Conservation (phyloP, 2,113 vertebrate genomes). For the Pristiophorus japonicus region DNA sequence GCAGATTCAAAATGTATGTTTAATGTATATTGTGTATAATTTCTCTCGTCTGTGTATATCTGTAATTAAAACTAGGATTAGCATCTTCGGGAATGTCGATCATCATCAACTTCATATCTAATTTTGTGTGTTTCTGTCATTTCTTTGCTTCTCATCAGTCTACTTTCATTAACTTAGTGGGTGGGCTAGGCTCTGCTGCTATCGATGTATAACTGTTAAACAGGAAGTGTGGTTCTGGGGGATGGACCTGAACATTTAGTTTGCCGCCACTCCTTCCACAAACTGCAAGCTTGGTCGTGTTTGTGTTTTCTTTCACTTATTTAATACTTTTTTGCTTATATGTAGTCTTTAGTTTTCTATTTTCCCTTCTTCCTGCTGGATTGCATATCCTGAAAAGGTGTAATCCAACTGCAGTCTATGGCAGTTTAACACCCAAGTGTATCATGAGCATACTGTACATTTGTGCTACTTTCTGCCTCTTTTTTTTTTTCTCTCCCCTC, state of each 20-base stretch:
- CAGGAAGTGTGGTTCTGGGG: background rate
- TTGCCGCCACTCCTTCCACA: background rate
- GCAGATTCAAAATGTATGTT: background rate
- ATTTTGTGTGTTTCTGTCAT: background rate
- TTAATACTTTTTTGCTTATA: background rate
- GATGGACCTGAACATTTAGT: background rate
- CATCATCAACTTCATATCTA: background rate
- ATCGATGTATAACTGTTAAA: background rate
- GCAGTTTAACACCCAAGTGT: background rate
- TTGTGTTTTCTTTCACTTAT: background rate
- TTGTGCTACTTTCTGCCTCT: background rate
- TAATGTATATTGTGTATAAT: background rate
- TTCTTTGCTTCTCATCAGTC: background rate
- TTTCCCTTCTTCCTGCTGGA: background rate
- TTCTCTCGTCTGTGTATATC: background rate
- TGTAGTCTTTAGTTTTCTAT: background rate
- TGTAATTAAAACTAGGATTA: background rate
- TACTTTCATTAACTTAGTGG: background rate
- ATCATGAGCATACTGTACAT: background rate
- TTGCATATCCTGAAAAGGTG: background rate
- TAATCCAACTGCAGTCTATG: background rate
- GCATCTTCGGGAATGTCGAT: background rate
- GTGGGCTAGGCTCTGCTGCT: background rate
- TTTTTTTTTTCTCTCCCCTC: background rate
- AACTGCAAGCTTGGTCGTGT: background rate